Conservation (phyloP, 2,888 invertebrate species). For the Hyposoter didymator region DNA sequence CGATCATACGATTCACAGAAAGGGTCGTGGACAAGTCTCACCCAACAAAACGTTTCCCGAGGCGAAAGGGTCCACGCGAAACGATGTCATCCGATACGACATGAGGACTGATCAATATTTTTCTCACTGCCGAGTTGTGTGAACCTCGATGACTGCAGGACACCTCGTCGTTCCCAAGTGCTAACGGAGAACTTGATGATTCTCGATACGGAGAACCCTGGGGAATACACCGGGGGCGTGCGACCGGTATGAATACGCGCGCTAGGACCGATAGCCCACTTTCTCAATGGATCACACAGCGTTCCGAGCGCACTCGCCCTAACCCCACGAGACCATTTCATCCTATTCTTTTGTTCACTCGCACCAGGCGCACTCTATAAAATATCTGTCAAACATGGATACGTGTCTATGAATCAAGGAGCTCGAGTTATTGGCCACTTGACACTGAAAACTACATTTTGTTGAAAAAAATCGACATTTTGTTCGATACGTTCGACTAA, state of each 20-base stretch:
- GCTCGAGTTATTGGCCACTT: constrained; percentile 1
- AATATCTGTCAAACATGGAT: constrained; percentile 25
- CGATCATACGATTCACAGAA: constrained; percentile 34
- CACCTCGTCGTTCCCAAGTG: constrained; percentile 73
- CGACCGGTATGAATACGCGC: constrained; percentile 58
- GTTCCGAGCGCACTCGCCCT: not conserved
- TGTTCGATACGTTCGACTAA: too few species aligned
- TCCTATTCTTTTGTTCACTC: constrained; percentile 62
- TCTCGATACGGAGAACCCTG: constrained; percentile 66
- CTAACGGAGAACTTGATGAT: constrained; percentile 69
- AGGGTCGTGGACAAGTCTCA: constrained; percentile 25
- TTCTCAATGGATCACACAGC: constrained; percentile 27
- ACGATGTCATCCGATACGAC: constrained; percentile 54
- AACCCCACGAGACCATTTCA: constrained; percentile 66
- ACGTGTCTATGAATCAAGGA: not conserved
- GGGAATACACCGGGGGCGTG: constrained; percentile 69
- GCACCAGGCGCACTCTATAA: constrained; percentile 58
- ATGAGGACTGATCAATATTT: constrained; percentile 57
- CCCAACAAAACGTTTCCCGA: constrained; percentile 33
- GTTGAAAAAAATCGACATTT: too few species aligned
- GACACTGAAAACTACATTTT: too few species aligned
- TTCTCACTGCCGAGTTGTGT: constrained; percentile 64
- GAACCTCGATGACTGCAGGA: constrained; percentile 75
- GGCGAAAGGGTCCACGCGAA: constrained; percentile 22
- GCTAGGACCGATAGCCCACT: constrained; percentile 33